These are phyloP conservation scores for Hirundo rustica DNA, from an alignment of 2,797 vertebrate genomes.

Conservation along the genomic window DNA sequence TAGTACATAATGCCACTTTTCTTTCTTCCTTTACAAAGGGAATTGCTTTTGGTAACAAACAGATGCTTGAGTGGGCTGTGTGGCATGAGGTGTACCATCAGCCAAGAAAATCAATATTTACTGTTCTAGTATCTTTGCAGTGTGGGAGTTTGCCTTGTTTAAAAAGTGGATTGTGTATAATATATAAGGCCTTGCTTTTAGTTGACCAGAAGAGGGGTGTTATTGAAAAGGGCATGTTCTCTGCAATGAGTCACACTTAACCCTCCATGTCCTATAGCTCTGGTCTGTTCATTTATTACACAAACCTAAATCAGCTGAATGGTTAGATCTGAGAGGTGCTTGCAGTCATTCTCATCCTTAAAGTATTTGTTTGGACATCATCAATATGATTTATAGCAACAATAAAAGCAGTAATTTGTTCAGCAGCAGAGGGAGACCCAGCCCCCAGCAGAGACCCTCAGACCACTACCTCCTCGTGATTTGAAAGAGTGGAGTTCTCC, in stretches of 20 bases:
- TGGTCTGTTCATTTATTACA: neutral
- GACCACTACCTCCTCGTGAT: fast-evolving
- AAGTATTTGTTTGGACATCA: neutral
- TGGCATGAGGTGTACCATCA: slow-evolving; percentile 72
- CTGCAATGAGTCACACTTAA: slow-evolving; percentile 14
- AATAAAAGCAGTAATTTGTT: neutral
- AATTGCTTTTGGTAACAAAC: slow-evolving; percentile 70
- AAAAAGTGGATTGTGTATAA: slow-evolving; percentile 60
- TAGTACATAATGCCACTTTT: slow-evolving; percentile 72
- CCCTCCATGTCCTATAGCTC: neutral
- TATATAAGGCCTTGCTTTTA: slow-evolving; percentile 56
- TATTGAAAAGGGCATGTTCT: slow-evolving; percentile 25
- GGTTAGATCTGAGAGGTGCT: neutral
- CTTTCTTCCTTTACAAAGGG: slow-evolving; percentile 73
- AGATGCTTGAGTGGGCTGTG: slow-evolving; percentile 72
- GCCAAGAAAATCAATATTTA: slow-evolving; percentile 84
- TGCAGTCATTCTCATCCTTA: neutral
- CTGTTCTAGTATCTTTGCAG: slow-evolving; percentile 79
- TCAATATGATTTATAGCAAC: neutral
- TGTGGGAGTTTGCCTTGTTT: slow-evolving; percentile 72
- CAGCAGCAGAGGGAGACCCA: neutral
- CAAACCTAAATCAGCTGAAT: neutral
- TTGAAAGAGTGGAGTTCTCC: neutral
- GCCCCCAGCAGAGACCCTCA: fast-evolving
- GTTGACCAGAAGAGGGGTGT: slow-evolving; percentile 43